Conservation (phyloP, 2,888 invertebrate genomes). For the Entomobrya proxima region DNA sequence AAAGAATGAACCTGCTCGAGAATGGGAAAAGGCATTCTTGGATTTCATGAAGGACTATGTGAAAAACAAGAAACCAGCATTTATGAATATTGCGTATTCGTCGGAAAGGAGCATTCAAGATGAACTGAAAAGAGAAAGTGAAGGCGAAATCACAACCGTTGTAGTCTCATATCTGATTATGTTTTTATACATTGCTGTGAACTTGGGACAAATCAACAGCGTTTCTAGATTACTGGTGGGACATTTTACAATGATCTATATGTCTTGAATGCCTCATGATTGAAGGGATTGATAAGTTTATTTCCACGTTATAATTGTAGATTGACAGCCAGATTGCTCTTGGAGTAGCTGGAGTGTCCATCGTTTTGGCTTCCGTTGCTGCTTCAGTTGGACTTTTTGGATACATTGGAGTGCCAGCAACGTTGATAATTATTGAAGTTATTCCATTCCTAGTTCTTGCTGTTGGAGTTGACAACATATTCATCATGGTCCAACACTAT, state of each 20-base stretch:
- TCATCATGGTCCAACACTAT: constrained; percentile 92
- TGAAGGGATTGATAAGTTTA: constrained; percentile 6
- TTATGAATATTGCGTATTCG: constrained; percentile 85
- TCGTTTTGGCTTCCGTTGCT: constrained; percentile 89
- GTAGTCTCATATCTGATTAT: constrained; percentile 84
- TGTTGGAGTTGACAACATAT: constrained; percentile 97
- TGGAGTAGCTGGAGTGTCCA: constrained; percentile 83
- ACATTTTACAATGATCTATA: neutral
- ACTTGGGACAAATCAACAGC: constrained; percentile 84
- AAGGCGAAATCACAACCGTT: constrained; percentile 90
- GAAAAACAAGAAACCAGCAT: constrained; percentile 83
- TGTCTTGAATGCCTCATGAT: neutral
- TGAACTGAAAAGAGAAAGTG: constrained; percentile 91
- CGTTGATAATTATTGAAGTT: constrained; percentile 91
- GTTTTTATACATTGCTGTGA: constrained; percentile 93
- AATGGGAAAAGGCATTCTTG: constrained; percentile 88
- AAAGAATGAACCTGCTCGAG: constrained; percentile 85
- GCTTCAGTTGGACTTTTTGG: constrained; percentile 92
- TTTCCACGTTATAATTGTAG: constrained; percentile 79
- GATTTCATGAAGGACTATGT: constrained; percentile 88
- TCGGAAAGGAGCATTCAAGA: constrained; percentile 97
- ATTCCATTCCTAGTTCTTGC: constrained; percentile 96
- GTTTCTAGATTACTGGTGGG: constrained; percentile 71
- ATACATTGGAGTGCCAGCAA: constrained; percentile 86
- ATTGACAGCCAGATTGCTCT: constrained; percentile 96